Base-by-base conservation (phyloP, 1,140 invertebrate species). In the Vanessa tameamea region DNA sequence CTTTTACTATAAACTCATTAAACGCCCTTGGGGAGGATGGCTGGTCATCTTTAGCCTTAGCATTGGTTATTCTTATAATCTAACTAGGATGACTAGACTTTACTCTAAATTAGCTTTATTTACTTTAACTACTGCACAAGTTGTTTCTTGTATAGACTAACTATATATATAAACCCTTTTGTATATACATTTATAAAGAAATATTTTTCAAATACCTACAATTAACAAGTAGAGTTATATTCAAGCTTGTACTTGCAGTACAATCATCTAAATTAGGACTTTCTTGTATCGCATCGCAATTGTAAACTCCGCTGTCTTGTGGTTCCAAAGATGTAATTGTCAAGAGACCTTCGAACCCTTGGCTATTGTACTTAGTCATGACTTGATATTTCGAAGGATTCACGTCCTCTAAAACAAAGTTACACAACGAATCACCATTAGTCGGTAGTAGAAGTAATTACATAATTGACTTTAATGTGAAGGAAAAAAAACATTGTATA, bases 261-360 rank as follows among this genome's bases (percentile, higher is more conserved):
- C 90, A 92, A n/a, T 84, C 76, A 4, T 83, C 81, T 15, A 82
- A 61, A 8, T 57, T 53, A 0, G 78, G 61, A 67, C 72, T 87
- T 15, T 84, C 79, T 57, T 91, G 89, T n/a, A 85, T 78, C 8
- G 84, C 83, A 11, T 76, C 66, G 66, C 90, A 92, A 20, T 75
- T 82, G 48, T 91, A 92, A 0, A 77, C 47, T 0, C 90, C 90
- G 57, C 80, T 82, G 47, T 92, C 89, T 23, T 85, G 80, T 15
- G 84, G 76, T 12, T 80, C 76, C 51, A 91, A 20, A 0, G 82
- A 85, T 3, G 59, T 84, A 6, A 92, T 84, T 0, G 89, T 92
- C 1, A 92, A 78, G 1, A 87, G 78, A 50, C 87, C 82, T 79
- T 90, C 87, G 37, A 87, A 86, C 1, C 88, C 86, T 74, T 89